Evolutionary conservation across 2,888 invertebrate genomes (phyloP), one percentile per base, ranked within the genome.

Genomic region (Phlogophora meticulosa): DNA sequence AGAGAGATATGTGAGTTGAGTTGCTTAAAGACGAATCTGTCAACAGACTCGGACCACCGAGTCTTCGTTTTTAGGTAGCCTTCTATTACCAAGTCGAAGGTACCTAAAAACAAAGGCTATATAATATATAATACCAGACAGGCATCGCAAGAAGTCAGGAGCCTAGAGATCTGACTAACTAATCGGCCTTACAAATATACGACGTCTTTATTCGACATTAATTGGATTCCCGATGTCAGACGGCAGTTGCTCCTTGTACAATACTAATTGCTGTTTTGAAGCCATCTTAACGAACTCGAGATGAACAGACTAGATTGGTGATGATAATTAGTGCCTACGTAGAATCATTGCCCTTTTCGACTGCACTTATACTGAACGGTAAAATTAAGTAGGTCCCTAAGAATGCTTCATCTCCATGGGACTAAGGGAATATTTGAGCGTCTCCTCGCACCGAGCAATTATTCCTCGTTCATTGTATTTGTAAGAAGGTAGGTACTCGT

Each of bases 381-480:
- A 40, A 60, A 52, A 48, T 53, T 59, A 45, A 40, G 32, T 46
- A 43, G 38, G 40, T 60, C 9, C 40, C 13, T 43, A 24, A 24
- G 38, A 43, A 51, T 24, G 34, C 58, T 51, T 52, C n/a, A 70
- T 46, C 15, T 48, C 17, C 9, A 70, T 15, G 58, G 38, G 32
- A n/a, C 57, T 22, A 22, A 32, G 13, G 20, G 11, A 22, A 58
- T 42, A 60, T 36, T 52, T 70, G n/a, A 45, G 10, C 13, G 24
- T 46, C 51, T 46, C 70, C n/a, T 5, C 28, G 2, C 28, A 28
- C 28, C 13, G 38, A 46, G 70, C 34, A 36, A 66, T 66, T 67
- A 56, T 56, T 22, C 15, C 20, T 22, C 28, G n/a, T 46, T 45
- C 28, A 38, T 49, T 22, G n/a, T 51, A 24, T 36, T 7, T 36